These are phyloP conservation scores for Apodemia mormo DNA, from an alignment of 2,888 invertebrate genomes.

Conservation along the genomic window DNA sequence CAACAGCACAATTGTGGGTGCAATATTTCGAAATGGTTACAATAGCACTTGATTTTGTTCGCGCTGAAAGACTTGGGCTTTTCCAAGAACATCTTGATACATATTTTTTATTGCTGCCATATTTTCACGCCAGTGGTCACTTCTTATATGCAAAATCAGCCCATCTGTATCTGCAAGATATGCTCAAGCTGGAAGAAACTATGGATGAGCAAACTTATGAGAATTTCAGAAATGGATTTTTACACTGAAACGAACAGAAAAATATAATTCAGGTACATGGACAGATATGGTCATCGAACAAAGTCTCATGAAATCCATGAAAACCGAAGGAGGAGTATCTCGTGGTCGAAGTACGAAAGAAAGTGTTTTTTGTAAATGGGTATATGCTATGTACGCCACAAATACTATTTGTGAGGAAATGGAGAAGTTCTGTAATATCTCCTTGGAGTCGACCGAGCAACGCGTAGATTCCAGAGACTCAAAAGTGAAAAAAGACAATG, in stretches of 20 bases:
- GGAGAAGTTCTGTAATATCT: too few relatives aligned
- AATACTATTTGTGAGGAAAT: too few relatives aligned
- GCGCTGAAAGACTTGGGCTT: slow-evolving; percentile 28
- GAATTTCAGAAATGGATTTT: slow-evolving; percentile 43
- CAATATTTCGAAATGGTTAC: slow-evolving; percentile 51
- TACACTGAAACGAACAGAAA: slow-evolving; percentile 43
- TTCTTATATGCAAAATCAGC: slow-evolving; percentile 46
- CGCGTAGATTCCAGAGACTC: slow-evolving; percentile 22
- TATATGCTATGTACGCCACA: too few relatives aligned
- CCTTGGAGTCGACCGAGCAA: too few relatives aligned
- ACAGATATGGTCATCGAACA: slow-evolving; percentile 42
- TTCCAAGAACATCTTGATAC: neutral
- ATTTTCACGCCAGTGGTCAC: slow-evolving; percentile 50
- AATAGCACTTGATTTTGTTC: slow-evolving; percentile 39
- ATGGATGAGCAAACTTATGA: slow-evolving; percentile 41
- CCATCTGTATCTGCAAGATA: slow-evolving; percentile 44
- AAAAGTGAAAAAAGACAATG: slow-evolving; percentile 32
- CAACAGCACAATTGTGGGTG: slow-evolving; percentile 48
- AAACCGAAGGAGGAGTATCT: slow-evolving; percentile 38
- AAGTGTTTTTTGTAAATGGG: slow-evolving; percentile 43
- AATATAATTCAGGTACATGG: slow-evolving; percentile 37
- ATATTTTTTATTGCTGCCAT: slow-evolving; percentile 49
- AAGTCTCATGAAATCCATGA: slow-evolving; percentile 42
- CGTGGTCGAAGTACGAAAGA: slow-evolving; percentile 33
- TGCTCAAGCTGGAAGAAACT: slow-evolving; percentile 41